Conservation (phyloP, 2,888 invertebrate species). For the Stegophylla sp. region DNA sequence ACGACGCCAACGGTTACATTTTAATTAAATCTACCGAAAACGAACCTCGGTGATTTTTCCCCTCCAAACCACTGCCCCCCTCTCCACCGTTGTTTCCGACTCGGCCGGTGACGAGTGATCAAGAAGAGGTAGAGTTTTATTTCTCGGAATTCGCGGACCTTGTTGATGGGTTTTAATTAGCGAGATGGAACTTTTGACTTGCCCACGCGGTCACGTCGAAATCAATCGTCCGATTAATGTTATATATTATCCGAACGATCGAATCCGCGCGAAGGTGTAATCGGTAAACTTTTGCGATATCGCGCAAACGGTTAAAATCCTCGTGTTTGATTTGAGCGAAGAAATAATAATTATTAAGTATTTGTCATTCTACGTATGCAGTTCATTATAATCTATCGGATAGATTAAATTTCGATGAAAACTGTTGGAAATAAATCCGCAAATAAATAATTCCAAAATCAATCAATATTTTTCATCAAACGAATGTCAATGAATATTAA, state of each 20-base stretch:
- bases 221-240: background rate
- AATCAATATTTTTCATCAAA: too few relatives aligned
- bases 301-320: too few relatives aligned
- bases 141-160: background rate
- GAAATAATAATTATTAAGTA: too few relatives aligned
- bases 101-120: too few relatives aligned
- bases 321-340: too few relatives aligned
- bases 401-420: too few relatives aligned
- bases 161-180: slow-evolving; percentile 7
- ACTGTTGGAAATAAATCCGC: too few relatives aligned
- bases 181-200: background rate
- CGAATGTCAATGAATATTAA: slow-evolving; percentile 1
- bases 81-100: rapidly evolving
- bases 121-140: background rate
- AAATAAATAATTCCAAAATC: too few relatives aligned
- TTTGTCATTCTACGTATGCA: too few relatives aligned
- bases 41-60: background rate
- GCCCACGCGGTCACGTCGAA: background rate
- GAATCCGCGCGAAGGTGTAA: background rate
- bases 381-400: too few relatives aligned
- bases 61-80: too few relatives aligned
- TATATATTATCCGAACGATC: background rate
- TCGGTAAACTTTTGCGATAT: background rate
- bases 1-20: background rate
- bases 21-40: slow-evolving; percentile 26